Evolutionary conservation across 2,888 invertebrate genomes (phyloP), one percentile per base, ranked within the genome.

Genomic region (Ornithoptera alexandrae): DNA sequence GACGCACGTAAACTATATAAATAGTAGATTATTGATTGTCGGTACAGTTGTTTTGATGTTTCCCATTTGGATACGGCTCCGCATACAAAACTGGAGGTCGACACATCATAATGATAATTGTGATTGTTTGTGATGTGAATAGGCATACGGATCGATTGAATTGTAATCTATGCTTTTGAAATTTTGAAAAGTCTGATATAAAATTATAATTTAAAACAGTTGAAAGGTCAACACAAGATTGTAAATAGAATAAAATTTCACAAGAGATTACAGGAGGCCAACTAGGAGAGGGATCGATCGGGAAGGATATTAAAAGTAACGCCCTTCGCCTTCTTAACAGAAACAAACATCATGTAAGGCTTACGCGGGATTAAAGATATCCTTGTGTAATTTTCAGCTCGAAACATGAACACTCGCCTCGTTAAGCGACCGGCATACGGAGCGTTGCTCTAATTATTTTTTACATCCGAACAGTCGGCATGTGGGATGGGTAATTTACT

Each of bases 291-390:
- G 53, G 17, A 68, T 68, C 68, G 58, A 68, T 63, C 20, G 46
- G 5, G 30, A 53, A 59, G 15, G n/a, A 61, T 64, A 58, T 66
- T 46, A 59, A 18, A 53, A 50, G 57, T 12, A 62, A 36, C 66
- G 42, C 39, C 20, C 42, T 20, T 20, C 58, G 50, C 62, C 56
- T 65, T 56, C n/a, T 10, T 39, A 46, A 24, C 50, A 17, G 66
- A 66, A 69, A 70, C 66, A 66, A 70, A 70, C 66, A 66, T 62
- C 57, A 56, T 57, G 62, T 66, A 58, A 60, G 46, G 58, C 69
- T 66, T 56, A 65, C 57, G 22, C 36, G n/a, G 70, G 62, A 67
- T 70, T 70, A 67, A 67, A 70, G 62, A 67, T 59, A 70, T 67
- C 63, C 70, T 20, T 62, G 58, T 30, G 62, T 70, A 66, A 70